A percentile compares a stretch with the other conserved stretches of the same genome.
phyloP scores from a whole-genome alignment of 2,113 vertebrate genomes.

The Synchiropus splendidus region DNA sequence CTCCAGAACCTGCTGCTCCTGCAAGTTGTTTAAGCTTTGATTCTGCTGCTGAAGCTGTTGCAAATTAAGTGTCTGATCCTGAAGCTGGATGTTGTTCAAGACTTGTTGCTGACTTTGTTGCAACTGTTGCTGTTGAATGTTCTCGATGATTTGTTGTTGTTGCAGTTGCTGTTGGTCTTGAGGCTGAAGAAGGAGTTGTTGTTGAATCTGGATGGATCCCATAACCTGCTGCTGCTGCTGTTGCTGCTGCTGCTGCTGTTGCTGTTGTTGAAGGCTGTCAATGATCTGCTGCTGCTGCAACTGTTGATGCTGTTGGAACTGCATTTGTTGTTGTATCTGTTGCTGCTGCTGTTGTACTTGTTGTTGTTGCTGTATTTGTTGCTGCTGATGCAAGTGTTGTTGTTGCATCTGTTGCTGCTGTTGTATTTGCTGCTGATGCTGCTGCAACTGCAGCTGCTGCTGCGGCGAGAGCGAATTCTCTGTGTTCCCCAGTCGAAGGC shows the following conservation, averaged over 20 bases:
- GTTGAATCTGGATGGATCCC: conserved; percentile 54
- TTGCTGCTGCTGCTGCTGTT: conserved; percentile 72
- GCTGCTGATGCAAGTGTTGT: conserved; percentile 54
- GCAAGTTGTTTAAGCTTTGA: conserved; percentile 50
- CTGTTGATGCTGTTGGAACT: conserved; percentile 58
- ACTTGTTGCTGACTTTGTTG: conserved; percentile 57
- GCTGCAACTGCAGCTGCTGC: conserved; percentile 69
- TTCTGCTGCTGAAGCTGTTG: conserved; percentile 53
- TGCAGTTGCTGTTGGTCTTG: conserved; percentile 69
- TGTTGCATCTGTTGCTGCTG: conserved; percentile 35
- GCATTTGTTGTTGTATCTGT: conserved; percentile 55
- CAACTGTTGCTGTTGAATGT: conserved; percentile 55
- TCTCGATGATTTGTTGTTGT: conserved; percentile 58
- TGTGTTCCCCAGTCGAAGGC: conserved; percentile 73
- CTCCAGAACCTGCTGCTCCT: conserved; percentile 68
- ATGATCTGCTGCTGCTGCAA: conserved; percentile 71
- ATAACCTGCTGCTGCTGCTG: conserved; percentile 49
- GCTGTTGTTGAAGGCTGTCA: conserved; percentile 58
- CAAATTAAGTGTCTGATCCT: conserved; percentile 60
- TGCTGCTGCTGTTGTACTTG: conserved; percentile 43
- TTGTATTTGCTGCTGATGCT: conserved; percentile 13
- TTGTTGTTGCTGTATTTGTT: conserved; percentile 28
- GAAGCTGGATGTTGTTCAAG: conserved; percentile 53
- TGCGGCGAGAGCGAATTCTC: conserved; percentile 75
- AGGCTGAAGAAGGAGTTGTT: conserved; percentile 69